Conservation (phyloP, 2,888 invertebrate genomes). For the Drosophila eohydei region DNA sequence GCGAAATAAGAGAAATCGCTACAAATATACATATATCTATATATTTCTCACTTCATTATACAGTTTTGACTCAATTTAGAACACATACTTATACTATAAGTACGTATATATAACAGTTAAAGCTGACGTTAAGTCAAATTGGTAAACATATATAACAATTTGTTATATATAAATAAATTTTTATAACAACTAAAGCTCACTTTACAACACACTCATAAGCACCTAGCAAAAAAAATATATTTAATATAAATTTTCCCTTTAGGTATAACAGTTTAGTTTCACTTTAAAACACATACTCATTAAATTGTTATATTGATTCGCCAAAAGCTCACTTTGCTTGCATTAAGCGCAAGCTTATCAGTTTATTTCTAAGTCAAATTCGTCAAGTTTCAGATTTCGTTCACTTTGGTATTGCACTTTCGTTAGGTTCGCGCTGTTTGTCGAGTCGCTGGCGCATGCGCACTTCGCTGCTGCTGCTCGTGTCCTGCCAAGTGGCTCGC, state of each 20-base stretch:
- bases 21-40: not conserved
- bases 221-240: not conserved
- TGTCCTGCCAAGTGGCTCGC: constrained; percentile 84
- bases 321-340: constrained; percentile 21
- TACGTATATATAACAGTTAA: not conserved
- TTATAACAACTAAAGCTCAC: not conserved
- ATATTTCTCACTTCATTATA: not conserved
- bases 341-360: not conserved
- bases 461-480: constrained; percentile 65
- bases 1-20: not conserved
- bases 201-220: not conserved
- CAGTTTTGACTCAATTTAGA: not conserved
- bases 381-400: constrained; percentile 11
- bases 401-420: constrained; percentile 26
- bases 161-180: not conserved
- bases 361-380: not conserved
- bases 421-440: constrained; percentile 29
- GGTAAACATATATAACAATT: constrained; percentile 18
- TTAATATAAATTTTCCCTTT: not conserved
- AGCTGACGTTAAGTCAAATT: not conserved
- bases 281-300: constrained; percentile 46
- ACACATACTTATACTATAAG: not conserved
- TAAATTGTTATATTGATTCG: constrained; percentile 21
- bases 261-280: not conserved
- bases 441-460: constrained; percentile 61